Evolutionary conservation across 1,140 invertebrate species (phyloP), one percentile per base, ranked within the genome.

Genomic region (Monomorium pharaonis): DNA sequence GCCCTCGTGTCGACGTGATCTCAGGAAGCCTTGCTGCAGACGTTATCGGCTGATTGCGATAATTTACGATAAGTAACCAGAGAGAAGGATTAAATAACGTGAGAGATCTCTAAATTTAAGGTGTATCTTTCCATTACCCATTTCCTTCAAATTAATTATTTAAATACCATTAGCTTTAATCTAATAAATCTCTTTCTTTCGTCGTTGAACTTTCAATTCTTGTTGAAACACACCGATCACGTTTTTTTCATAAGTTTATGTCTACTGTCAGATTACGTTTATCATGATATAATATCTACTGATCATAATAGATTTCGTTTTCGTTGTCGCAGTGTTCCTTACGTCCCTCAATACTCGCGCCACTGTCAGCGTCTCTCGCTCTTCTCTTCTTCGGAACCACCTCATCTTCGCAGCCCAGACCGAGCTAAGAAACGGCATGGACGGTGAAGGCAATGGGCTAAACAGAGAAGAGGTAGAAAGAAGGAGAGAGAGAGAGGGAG

Each of bases 401-500:
- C 89, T 90, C 89, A 89, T 90, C 88, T 90, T 90, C 89, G 81
- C 88, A 86, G 88, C 74, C 88, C 86, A 74, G 72, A 37, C 74
- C 42, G 84, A 88, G 49, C 47, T 56, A 65, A 85, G 75, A 89
- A 85, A 89, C 85, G 65, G 69, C 63, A 62, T 56, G 88, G 56
- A 90, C 60, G 78, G 74, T 51, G 87, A 70, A 74, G 60, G 78
- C 24, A 72, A n/a, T 14, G 70, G 16, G 51, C 3, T 27, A 18
- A 58, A 81, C 27, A 24, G 33, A 75, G 80, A 62, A 10, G 21
- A 10, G 37, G 24, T 2, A 24, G 18, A 37, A 21, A 37, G 33
- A 16, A 14, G 12, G 21, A 74, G 12, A 5, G 42, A 47, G 18
- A 18, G 49, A 85, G n/a, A 37, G 30, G 49, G 86, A 88, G 18